These are phyloP conservation scores for Onychomys arenicola DNA, from an alignment of 2,797 vertebrate genomes.

Conservation along the genomic window DNA sequence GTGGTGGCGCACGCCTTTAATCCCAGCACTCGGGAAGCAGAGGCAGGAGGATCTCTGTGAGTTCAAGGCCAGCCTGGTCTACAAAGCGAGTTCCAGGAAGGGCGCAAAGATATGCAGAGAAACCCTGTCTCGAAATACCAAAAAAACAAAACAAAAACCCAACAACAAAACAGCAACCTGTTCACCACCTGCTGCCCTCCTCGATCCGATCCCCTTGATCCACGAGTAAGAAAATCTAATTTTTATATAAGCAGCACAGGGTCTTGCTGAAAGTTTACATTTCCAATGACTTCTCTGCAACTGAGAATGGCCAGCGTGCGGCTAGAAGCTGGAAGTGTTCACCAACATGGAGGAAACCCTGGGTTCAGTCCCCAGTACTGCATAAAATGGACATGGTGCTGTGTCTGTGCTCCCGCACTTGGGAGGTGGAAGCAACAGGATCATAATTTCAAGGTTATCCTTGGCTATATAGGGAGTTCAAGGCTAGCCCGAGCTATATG, in stretches of 20 bases:
- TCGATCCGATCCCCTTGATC: background rate
- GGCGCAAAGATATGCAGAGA: no score
- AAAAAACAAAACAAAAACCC: no score
- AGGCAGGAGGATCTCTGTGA: no score
- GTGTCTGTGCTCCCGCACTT: background rate
- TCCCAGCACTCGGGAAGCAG: no score
- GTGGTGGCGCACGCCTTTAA: no score
- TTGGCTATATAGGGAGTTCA: background rate
- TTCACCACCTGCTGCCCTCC: background rate
- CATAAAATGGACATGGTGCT: background rate
- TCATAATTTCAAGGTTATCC: background rate
- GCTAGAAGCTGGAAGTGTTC: background rate
- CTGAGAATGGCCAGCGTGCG: background rate
- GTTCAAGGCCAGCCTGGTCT: no score
- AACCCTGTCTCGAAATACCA: background rate
- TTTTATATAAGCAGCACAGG: background rate
- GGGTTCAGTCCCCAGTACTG: background rate
- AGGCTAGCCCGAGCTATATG: background rate
- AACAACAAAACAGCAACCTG: background rate
- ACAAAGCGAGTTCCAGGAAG: no score
- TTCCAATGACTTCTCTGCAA: conserved; percentile 5
- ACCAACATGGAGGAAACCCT: background rate
- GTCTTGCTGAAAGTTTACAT: background rate
- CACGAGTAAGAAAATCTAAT: background rate
- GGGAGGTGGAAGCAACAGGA: background rate